Evolutionary conservation across 2,797 vertebrate species (phyloP), one percentile per base, ranked within the genome.

Genomic region (Paramormyrops hopkinsi): DNA sequence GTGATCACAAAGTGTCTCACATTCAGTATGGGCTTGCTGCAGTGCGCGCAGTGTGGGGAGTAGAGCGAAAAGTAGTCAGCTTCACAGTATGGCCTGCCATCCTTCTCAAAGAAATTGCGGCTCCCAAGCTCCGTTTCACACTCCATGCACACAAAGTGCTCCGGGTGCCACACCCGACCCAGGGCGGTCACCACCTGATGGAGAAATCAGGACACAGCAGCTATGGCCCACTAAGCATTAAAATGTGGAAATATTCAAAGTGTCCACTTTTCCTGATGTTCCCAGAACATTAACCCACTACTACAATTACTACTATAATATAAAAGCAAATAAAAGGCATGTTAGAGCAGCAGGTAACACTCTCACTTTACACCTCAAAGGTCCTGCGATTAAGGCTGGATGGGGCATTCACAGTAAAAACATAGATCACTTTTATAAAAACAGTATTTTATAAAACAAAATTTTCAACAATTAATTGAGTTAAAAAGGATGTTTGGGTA

Each of bases 51-150:
- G 91, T 97, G 96, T 0, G 98, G 97, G 0, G 97, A 97, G 93
- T 97, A 98, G 90, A 98, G 97, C 12, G 96, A 96, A 90, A 98
- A 98, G 93, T 99, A 99, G 94, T 98, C 98, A 0, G 95, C 95
- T 56, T 98, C 97, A 90, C 98, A 99, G 95, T 98, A 99, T 4
- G 97, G 97, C 17, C 94, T 96, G 0, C 97, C 97, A 0, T 98
- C 97, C 92, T 98, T 98, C 94, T 99, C 97, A 2, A 98, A 98
- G 94, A 99, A 99, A 93, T 97, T 98, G 91, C 97, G 96, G 86
- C 96, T 97, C 62, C 97, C 98, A 91, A 99, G 93, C 92, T 97
- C 96, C 0, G 89, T 92, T 91, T 97, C 97, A 56, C 98, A 99
- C 90, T 97, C 96, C 0, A 95, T 95, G 89, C 97, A 99, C 59